Evolutionary conservation across 2,888 invertebrate genomes (phyloP), one percentile per base, ranked within the genome.

Genomic region (Smittia aterrima): DNA sequence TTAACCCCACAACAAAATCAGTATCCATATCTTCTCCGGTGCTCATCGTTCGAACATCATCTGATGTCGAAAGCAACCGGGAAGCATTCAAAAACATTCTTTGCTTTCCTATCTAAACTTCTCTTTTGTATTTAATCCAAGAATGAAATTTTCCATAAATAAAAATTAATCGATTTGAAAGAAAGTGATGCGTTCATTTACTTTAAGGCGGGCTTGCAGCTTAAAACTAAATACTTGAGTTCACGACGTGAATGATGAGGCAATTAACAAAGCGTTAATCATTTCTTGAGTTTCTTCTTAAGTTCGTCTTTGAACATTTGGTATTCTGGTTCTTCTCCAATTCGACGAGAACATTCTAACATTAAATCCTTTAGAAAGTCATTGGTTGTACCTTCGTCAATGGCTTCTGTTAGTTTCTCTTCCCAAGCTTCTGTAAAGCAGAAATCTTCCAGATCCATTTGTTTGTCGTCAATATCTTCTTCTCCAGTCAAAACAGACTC

Each of bases 261-360:
- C 4, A 3, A 32, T 32, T n/a, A 38, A 47, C 11, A n/a, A 11
- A 16, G 9, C 13, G 47, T 66, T 85, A 85, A 83, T 85, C 38
- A 58, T 71, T 54, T 7, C 16, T 66, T 74, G 0, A 74, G 53
- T 47, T 74, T 74, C 13, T 47, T 47, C 1, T 20, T 41, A 7
- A 74, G 32, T 20, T 74, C 66, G 1, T 66, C 66, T 27, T 74
- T 74, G 18, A 74, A 66, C 18, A 66, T 47, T 4, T 13, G 1
- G 20, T 25, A 74, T 27, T 74, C 66, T 16, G 24, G 16, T 9
- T 18, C 22, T 16, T 64, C 54, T 47, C 41, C 66, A 6, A 74
- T n/a, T 1, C 66, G 18, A 7, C 40, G 62, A 1, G 47, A 27
- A 1, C 24, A 66, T 66, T 66, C 66, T 0, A 54, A 1, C 22